Conservation (phyloP, 2,797 vertebrate species). For the Setipinna tenuifilis region DNA sequence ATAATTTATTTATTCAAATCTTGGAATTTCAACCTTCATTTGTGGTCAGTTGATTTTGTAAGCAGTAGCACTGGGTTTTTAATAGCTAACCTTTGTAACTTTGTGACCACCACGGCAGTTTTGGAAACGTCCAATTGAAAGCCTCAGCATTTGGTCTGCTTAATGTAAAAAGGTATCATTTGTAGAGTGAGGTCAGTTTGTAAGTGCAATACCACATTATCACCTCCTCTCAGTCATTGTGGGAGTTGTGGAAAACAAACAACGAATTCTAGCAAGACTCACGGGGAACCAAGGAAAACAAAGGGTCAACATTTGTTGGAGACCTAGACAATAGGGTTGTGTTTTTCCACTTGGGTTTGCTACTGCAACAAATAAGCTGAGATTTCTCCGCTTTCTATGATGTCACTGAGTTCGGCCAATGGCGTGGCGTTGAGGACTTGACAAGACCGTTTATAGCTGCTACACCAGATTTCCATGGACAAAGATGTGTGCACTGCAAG, state of each 20-base stretch:
- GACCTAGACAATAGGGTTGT: slow-evolving; percentile 30
- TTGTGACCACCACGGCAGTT: background rate
- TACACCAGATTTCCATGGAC: background rate
- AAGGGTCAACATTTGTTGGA: background rate
- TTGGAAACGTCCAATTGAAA: background rate
- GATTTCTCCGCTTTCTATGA: background rate
- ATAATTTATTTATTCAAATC: slow-evolving; percentile 61
- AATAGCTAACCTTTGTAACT: slow-evolving; percentile 9
- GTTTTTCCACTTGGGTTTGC: slow-evolving; percentile 25
- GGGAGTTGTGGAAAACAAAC: slow-evolving; percentile 4
- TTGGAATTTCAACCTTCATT: slow-evolving; percentile 52
- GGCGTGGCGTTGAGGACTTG: background rate
- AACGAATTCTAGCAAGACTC: background rate
- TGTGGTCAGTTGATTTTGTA: background rate
- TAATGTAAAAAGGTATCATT: background rate
- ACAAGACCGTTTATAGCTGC: background rate
- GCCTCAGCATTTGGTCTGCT: background rate
- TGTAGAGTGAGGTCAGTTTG: background rate
- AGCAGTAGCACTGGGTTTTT: background rate
- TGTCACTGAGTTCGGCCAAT: background rate
- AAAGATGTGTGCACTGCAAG: background rate
- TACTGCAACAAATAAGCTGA: slow-evolving; percentile 25
- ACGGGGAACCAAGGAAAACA: background rate
- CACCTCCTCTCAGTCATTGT: background rate
- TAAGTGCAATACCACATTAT: background rate